Evolutionary conservation across 2,797 vertebrate genomes (phyloP), one percentile per base, ranked within the genome.

Genomic region (Brachymystax lenok): DNA sequence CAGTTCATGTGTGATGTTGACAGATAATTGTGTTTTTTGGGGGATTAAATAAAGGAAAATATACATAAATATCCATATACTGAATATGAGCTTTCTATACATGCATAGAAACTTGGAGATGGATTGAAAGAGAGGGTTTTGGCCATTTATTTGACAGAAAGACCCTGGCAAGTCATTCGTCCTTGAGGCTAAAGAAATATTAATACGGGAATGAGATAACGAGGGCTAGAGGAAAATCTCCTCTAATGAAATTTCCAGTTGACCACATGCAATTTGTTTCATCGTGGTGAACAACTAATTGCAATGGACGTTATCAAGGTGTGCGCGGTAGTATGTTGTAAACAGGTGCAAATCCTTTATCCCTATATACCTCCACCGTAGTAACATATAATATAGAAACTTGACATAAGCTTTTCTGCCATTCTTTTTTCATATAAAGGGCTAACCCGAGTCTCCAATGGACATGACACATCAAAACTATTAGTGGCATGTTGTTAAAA

Each of bases 181-280:
- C 93, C 94, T 90, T 90, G 91, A 93, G 92, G 92, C 93, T 90
- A 93, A 91, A 93, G 92, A 95, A 95, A 94, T 94, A 94, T 95
- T 94, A 95, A 95, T 94, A 92, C 88, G 80, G 84, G 30, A 82
- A 76, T 63, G 92, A 83, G 94, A 95, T 95, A 95, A 94, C 91
- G 90, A 93, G 85, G 90, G 92, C 91, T 88, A 75, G 90, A 91
- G 90, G 91, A 93, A 94, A 95, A 94, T 94, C 94, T 94, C 86
- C 91, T 91, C 92, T 95, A 95, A 95, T 95, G 94, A 95, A 95
- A 95, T 95, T 95, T 95, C 94, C 94, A 95, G 94, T 95, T 95
- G 94, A 95, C 94, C 94, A 95, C 94, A 94, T 95, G 94, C 94
- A 95, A 95, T 95, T 95, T 95, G 94, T 95, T 95, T 95, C 93